Conservation (phyloP, 2,888 invertebrate species). For the Lasioglossum lativentre region DNA sequence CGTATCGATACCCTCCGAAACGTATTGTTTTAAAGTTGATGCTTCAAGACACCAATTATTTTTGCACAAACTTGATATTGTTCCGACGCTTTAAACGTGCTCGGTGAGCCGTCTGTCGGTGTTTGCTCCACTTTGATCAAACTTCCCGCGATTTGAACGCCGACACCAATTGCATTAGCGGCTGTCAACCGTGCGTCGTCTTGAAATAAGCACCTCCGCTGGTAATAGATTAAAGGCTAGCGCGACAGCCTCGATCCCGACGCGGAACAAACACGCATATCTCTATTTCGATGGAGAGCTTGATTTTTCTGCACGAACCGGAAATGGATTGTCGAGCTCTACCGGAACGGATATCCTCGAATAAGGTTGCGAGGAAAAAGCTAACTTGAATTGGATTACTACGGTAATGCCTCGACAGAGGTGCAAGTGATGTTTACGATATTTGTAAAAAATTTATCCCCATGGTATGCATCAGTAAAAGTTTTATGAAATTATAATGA, state of each 20-base stretch:
- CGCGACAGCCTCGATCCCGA: not conserved
- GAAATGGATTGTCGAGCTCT: not conserved
- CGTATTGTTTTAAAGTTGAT: not conserved
- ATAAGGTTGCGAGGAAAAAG: not conserved
- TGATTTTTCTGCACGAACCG: not conserved
- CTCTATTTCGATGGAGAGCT: constrained; percentile 11
- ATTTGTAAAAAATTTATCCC: no score
- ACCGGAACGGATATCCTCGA: not conserved
- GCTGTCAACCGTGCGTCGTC: constrained; percentile 27
- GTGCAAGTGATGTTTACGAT: no score
- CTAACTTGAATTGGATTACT: no score
- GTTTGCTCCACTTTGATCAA: constrained; percentile 20
- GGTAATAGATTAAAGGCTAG: constrained; percentile 13
- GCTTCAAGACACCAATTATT: not conserved
- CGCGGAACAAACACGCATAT: constrained; percentile 16
- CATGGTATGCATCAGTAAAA: no score
- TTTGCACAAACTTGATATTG: not conserved
- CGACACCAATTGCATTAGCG: constrained; percentile 52
- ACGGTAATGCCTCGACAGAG: no score
- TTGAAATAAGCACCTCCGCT: constrained; percentile 32
- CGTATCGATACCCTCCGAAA: not conserved
- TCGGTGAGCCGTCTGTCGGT: not conserved
- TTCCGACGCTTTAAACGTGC: not conserved
- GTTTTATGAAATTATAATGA: no score
- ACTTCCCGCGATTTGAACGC: constrained; percentile 28